Evolutionary conservation across 2,797 vertebrate species (phyloP), one percentile per base, ranked within the genome.

Genomic region (Euphonia xanthogaster): DNA sequence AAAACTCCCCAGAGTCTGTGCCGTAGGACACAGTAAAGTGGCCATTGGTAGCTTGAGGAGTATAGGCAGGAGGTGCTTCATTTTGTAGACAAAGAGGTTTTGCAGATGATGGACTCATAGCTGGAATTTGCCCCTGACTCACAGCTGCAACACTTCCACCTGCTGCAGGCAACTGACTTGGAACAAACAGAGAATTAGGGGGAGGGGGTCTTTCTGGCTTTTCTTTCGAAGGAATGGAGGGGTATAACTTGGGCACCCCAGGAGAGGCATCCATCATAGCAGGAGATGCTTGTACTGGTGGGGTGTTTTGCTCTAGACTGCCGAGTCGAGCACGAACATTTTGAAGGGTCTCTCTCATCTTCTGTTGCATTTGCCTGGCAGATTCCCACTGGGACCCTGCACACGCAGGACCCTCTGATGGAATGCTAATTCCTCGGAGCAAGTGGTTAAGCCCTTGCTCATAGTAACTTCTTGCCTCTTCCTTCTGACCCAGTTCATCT

Each of bases 11-110:
- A 1, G 98, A 94, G 10, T 99, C 98, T 4, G 99, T 99, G 16
- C 99, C 99, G 0, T 99, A 99, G 4, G 99, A 99, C 53, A 99
- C 98, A 3, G 98, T 99, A 10, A 98, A 97, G 94, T 99, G 99
- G 35, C 99, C 99, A 25, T 99, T 98, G 1, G 98, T 98, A 3
- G 99, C 99, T 76, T 99, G 98, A 33, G 98, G 98, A 10, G 99
- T 98, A 77, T 99, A 99, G 6, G 98, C 99, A 35, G 99, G 99
- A 12, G 99, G 99, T 27, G 98, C 98, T 47, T 98, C 98, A 0
- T 86, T 92, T 7, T 96, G 97, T 60, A 78, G 77, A 53, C 83
- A 94, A 7, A 94, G 97, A 57, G 78, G 73, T 17, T 90, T 79
- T 8, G 90, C 86, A 95, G 96, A 97, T 54, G 90, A 97, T 57